phyloP scores from a whole-genome alignment of 2,888 invertebrate genomes.

The Xylota sylvarum region DNA sequence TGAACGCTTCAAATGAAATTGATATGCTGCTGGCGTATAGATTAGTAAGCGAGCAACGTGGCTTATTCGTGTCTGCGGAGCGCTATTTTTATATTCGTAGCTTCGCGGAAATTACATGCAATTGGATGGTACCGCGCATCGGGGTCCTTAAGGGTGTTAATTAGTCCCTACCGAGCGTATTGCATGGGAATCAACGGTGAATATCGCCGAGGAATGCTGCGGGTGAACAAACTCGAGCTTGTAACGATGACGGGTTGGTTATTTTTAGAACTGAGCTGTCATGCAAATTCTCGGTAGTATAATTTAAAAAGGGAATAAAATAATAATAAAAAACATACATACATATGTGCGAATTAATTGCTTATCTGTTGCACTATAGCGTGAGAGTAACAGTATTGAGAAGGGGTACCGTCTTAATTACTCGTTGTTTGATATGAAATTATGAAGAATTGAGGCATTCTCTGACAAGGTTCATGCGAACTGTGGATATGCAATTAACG shows the following conservation, averaged over 20 bases:
- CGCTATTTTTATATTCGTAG: constrained; percentile 33
- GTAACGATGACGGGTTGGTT: constrained; percentile 60
- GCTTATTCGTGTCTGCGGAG: constrained; percentile 45
- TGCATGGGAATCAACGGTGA: constrained; percentile 73
- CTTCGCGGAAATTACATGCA: constrained; percentile 53
- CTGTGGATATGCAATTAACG: not conserved
- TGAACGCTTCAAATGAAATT: constrained; percentile 76
- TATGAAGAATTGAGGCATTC: constrained; percentile 28
- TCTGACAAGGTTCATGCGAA: constrained; percentile 3
- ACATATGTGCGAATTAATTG: constrained; percentile 73
- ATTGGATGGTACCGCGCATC: constrained; percentile 53
- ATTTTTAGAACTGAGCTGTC: constrained; percentile 72
- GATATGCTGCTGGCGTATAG: constrained; percentile 75
- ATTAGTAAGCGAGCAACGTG: constrained; percentile 73
- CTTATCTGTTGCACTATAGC: constrained; percentile 71
- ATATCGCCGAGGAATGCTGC: constrained; percentile 53
- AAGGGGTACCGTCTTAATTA: constrained; percentile 11
- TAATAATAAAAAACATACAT: constrained; percentile 30
- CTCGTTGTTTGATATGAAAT: constrained; percentile 22
- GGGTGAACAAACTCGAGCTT: constrained; percentile 75
- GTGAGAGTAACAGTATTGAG: constrained; percentile 46
- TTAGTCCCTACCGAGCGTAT: constrained; percentile 56
- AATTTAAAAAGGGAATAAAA: constrained; percentile 63
- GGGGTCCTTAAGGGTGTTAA: constrained; percentile 71
- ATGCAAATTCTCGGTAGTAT: constrained; percentile 67